Base-by-base conservation (phyloP, 2,797 vertebrate genomes). In the Mycteria americana region DNA sequence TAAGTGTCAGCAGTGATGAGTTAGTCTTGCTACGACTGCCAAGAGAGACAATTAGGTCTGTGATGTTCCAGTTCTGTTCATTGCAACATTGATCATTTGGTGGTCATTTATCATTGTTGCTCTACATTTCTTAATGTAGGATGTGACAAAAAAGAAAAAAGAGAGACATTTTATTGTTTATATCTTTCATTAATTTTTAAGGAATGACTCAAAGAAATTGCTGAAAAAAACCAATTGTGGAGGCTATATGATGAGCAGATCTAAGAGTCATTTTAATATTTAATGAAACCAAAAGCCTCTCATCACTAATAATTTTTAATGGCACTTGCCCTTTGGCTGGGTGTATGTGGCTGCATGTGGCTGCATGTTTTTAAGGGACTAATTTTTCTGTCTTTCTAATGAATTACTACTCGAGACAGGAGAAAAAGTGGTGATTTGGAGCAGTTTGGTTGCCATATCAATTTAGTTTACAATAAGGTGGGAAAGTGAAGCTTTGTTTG, bases 231-330 rank as follows among this genome's bases (percentile, higher is more conserved):
- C 22, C 33, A 35, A 5, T 35, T 35, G n/a, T 59, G n/a, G 23
- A 59, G 57, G 22, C 57, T 59, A 59, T 35, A 59, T 59, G 22
- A 59, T 59, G 57, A 59, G 22, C 57, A 35, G 22, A 59, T 24
- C 33, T 59, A 59, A 59, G 93, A 97, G 91, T 91, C 82, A 85
- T 70, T 95, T 98, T 96, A 98, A 98, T 98, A 98, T 98, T 98
- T 98, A 94, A 98, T 98, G 97, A 94, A 51, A 69, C 88, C 25
- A 39, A 62, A 37, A 62, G 25, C 35, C 35, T 62, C 96, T 93
- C 97, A 97, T 96, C 97, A 98, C 98, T 98, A 97, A 98, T 98
- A 94, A 97, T 79, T 92, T 95, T 93, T 97, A 96, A 97, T 97
- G 95, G 93, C 77, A 57, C 83, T 96, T 96, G 89, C 88, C 91